phyloP scores from a whole-genome alignment of 2,888 invertebrate genomes.

The Orchesellides sinensis region DNA sequence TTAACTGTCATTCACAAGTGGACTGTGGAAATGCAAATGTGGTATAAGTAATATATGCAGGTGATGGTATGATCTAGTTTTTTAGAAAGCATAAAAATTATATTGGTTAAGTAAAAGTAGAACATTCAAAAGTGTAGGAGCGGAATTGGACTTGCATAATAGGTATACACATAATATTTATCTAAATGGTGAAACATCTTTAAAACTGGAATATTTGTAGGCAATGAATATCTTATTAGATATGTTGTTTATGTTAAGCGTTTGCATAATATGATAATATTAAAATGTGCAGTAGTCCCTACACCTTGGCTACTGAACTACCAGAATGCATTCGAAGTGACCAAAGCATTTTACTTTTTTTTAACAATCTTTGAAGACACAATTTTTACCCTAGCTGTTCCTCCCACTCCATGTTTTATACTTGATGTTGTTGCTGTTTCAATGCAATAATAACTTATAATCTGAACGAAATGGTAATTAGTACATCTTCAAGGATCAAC shows the following conservation, averaged over 20 bases:
- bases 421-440: constrained; percentile 2
- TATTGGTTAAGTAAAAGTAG: too few relatives aligned
- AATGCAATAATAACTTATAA: constrained; percentile 27
- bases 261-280: too few relatives aligned
- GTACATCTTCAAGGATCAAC: constrained; percentile 37
- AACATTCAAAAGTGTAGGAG: not conserved
- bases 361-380: constrained; percentile 41
- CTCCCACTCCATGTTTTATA: constrained; percentile 50
- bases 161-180: not conserved
- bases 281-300: too few relatives aligned
- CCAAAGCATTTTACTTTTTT: too few relatives aligned
- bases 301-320: too few relatives aligned
- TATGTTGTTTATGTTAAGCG: too few relatives aligned
- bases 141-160: not conserved
- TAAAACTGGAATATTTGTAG: too few relatives aligned
- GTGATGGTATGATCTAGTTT: not conserved
- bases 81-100: too few relatives aligned
- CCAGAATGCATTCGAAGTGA: too few relatives aligned
- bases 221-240: too few relatives aligned
- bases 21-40: not conserved
- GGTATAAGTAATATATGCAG: not conserved
- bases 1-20: constrained; percentile 37
- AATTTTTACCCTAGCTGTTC: constrained; percentile 44
- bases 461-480: constrained; percentile 42
- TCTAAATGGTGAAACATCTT: too few relatives aligned